Percentiles rank a stretch among this genome's conserved stretches.
Conservation (phyloP, 2,797 vertebrate species). For the Tapera naevia region DNA sequence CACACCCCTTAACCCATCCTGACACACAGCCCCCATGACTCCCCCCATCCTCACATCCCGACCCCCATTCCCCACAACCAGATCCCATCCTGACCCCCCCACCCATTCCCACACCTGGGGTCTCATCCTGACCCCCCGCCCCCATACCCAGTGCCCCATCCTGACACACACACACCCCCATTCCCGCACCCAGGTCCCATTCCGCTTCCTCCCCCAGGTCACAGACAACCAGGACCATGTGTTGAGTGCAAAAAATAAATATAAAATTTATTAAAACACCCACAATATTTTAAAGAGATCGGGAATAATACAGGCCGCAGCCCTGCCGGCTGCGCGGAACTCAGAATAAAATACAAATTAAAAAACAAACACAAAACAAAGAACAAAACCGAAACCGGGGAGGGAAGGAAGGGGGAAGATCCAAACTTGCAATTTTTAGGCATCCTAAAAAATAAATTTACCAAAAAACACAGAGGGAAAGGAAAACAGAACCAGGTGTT, state of each 20-base stretch:
- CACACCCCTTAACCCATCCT: too few relatives aligned
- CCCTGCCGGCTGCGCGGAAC: constrained; percentile 79
- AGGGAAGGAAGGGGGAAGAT: constrained; percentile 35
- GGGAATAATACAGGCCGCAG: constrained; percentile 83
- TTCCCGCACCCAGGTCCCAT: too few relatives aligned
- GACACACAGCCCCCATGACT: too few relatives aligned
- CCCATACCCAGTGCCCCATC: too few relatives aligned
- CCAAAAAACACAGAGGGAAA: constrained; percentile 66
- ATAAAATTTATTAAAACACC: constrained; percentile 92
- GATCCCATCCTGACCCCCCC: too few relatives aligned
- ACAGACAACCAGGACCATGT: background rate
- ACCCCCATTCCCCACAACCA: too few relatives aligned
- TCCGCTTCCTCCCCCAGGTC: too few relatives aligned
- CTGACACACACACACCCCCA: too few relatives aligned
- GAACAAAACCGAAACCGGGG: background rate
- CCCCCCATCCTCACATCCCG: too few relatives aligned
- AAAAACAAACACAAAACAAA: background rate
- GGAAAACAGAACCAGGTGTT: constrained; percentile 30
- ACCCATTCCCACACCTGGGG: too few relatives aligned
- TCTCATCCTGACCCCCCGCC: too few relatives aligned
- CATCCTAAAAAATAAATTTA: constrained; percentile 83
- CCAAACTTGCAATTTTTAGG: constrained; percentile 81
- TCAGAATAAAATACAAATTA: constrained; percentile 84
- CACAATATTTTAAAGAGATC: constrained; percentile 88
- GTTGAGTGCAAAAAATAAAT: constrained; percentile 89